Evolutionary conservation across 2,113 vertebrate species (phyloP).

Genomic region (Bolborhynchus lineola): DNA sequence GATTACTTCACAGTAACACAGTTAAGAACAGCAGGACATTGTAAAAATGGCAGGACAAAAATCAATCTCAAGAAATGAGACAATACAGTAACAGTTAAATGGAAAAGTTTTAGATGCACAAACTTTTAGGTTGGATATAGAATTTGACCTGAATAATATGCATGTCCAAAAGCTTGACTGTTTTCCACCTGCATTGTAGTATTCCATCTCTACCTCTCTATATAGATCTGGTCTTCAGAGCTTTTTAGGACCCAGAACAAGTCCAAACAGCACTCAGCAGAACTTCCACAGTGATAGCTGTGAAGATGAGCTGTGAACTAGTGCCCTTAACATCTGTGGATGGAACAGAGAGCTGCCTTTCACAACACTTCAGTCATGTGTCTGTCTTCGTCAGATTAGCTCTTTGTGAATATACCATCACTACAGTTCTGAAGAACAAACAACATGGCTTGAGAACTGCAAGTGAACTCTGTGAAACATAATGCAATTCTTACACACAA

Average conservation of each 20-base stretch:
- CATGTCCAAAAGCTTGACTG: neutral
- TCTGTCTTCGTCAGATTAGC: neutral
- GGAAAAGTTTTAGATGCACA: neutral
- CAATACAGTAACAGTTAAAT: neutral
- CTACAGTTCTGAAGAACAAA: neutral
- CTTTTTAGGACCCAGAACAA: neutral
- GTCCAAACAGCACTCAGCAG: neutral
- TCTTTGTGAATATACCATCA: neutral
- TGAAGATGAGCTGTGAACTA: neutral
- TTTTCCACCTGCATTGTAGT: neutral
- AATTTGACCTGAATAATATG: neutral
- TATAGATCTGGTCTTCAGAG: neutral
- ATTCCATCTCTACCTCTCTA: neutral
- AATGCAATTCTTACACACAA: neutral
- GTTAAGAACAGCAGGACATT: neutral
- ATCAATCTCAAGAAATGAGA: neutral
- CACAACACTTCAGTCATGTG: neutral
- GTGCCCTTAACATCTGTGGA: neutral
- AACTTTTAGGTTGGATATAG: neutral
- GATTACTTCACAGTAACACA: neutral
- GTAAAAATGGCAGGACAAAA: neutral
- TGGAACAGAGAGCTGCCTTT: neutral
- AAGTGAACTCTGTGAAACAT: neutral
- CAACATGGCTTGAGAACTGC: neutral
- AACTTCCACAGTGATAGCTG: neutral